These are phyloP conservation scores for Eupithecia dodoneata DNA, from an alignment of 2,888 invertebrate genomes.

Conservation along the genomic window DNA sequence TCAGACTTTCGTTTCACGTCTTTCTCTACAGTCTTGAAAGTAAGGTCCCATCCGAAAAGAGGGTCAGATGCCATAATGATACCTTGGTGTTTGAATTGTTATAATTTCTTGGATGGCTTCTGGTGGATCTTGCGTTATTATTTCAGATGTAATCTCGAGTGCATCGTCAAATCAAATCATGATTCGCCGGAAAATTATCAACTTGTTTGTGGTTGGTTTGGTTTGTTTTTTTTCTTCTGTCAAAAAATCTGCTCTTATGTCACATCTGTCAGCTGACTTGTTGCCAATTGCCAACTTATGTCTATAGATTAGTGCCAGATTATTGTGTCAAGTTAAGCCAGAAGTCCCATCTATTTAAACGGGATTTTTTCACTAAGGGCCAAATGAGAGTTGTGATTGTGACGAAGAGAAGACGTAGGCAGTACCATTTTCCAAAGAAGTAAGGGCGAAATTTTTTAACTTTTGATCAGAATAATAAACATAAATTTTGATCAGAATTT, in stretches of 20 bases:
- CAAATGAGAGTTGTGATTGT: too few species aligned
- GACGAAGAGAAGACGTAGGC: too few species aligned
- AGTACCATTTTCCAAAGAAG: too few species aligned
- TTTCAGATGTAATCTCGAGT: not conserved
- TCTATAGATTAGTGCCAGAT: not conserved
- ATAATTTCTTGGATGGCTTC: slow-evolving; percentile 23
- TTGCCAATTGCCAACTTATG: not conserved
- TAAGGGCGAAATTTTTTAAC: too few species aligned
- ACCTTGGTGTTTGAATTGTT: slow-evolving; percentile 14
- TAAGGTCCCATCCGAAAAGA: slow-evolving; percentile 87
- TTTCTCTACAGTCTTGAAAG: slow-evolving; percentile 83
- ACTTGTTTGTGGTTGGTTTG: slow-evolving; percentile 5
- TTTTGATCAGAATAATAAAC: too few species aligned
- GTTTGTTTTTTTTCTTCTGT: not conserved
- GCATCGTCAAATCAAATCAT: slow-evolving; percentile 1
- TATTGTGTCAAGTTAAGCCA: not conserved
- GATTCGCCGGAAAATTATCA: not conserved
- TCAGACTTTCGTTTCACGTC: slow-evolving; percentile 87
- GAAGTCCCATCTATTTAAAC: too few species aligned
- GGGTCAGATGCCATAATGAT: slow-evolving; percentile 68
- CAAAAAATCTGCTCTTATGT: not conserved
- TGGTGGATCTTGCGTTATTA: not conserved
- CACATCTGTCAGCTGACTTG: not conserved
- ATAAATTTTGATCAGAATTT: too few species aligned
- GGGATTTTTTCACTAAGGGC: too few species aligned